Conservation (phyloP, 2,113 vertebrate species). For the Pelodiscus sinensis region DNA sequence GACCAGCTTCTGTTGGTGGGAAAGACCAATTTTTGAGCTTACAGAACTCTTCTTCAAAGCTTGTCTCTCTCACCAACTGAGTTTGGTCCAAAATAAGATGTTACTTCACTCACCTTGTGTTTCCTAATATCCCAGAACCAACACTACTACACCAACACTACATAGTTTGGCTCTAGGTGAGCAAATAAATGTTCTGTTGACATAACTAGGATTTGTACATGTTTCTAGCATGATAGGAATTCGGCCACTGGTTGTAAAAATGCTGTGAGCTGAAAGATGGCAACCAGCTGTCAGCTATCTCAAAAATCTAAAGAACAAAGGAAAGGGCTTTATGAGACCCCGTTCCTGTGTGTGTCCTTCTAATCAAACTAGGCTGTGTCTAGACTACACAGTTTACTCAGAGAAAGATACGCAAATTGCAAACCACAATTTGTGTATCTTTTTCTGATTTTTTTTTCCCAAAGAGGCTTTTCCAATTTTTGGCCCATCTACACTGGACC, state of each 20-base stretch:
- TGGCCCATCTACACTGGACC: too few species aligned
- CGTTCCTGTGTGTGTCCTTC: background rate
- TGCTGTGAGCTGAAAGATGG: background rate
- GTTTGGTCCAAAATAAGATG: background rate
- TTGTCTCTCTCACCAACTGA: background rate
- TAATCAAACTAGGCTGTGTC: background rate
- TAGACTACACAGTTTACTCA: too few species aligned
- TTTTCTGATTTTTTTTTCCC: too few species aligned
- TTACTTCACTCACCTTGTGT: background rate
- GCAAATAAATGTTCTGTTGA: background rate
- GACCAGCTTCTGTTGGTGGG: background rate
- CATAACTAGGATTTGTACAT: rapidly evolving
- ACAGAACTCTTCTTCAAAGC: background rate
- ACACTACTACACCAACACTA: background rate
- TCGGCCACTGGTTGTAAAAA: background rate
- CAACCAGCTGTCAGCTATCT: background rate
- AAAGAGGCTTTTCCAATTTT: too few species aligned
- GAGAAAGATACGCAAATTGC: too few species aligned
- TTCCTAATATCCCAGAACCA: background rate
- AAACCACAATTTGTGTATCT: too few species aligned
- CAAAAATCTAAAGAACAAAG: background rate
- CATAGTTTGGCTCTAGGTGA: background rate
- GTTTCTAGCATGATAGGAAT: background rate
- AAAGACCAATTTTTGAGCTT: background rate
- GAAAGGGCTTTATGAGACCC: background rate